These are phyloP conservation scores for Nerophis ophidion DNA, from an alignment of 2,113 vertebrate species.

Conservation along the genomic window DNA sequence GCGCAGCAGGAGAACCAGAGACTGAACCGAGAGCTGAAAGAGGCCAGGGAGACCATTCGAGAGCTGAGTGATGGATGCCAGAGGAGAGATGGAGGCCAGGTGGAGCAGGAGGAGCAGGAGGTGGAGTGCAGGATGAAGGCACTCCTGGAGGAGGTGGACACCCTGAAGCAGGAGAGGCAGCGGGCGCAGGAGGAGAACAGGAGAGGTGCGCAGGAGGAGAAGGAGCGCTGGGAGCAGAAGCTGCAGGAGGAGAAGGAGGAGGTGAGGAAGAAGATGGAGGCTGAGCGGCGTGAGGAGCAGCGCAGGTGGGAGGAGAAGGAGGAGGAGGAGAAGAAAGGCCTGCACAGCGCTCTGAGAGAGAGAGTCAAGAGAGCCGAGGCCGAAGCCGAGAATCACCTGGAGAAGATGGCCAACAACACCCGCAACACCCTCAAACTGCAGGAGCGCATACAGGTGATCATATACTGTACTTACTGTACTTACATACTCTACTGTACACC, in stretches of 20 bases:
- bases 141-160: slow-evolving; percentile 50
- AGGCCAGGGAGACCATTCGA: slow-evolving; percentile 64
- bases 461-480: not conserved
- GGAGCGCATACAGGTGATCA: slow-evolving; percentile 83
- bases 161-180: slow-evolving; percentile 42
- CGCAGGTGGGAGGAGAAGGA: slow-evolving; percentile 81
- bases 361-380: slow-evolving; percentile 81
- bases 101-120: slow-evolving; percentile 46
- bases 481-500: not conserved
- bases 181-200: slow-evolving; percentile 56
- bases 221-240: slow-evolving; percentile 68
- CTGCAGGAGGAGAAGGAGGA: slow-evolving; percentile 69
- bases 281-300: slow-evolving; percentile 73
- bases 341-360: slow-evolving; percentile 79
- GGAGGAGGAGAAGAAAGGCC: slow-evolving; percentile 76
- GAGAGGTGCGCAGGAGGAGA: slow-evolving; percentile 63
- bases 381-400: slow-evolving; percentile 78
- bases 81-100: slow-evolving; percentile 39
- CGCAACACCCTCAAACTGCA: slow-evolving; percentile 83
- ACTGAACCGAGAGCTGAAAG: slow-evolving; percentile 67
- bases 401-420: slow-evolving; percentile 79
- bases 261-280: slow-evolving; percentile 72
- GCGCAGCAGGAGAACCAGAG: slow-evolving; percentile 63
- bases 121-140: slow-evolving; percentile 43
- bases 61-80: slow-evolving; percentile 65